A percentile compares a stretch with the other conserved stretches of the same genome.
Evolutionary conservation across 2,113 vertebrate species (phyloP).

Genomic region (Sinocyclocheilus rhinocerous): DNA sequence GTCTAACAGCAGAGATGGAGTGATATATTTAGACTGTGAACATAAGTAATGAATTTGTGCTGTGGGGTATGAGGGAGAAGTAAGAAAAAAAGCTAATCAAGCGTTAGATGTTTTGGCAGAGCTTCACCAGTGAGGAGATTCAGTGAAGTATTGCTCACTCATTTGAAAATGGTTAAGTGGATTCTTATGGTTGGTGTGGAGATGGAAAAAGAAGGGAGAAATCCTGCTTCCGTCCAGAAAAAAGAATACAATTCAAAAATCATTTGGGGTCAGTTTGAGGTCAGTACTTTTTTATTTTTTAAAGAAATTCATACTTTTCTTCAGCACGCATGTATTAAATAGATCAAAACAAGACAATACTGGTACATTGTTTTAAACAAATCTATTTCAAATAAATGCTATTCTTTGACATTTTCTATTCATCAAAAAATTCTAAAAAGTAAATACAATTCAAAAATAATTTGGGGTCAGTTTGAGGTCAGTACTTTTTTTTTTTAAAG

Average conservation of each 20-base stretch:
- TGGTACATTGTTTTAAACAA: background rate
- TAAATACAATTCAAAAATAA: background rate
- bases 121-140: constrained; percentile 7
- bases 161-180: constrained; percentile 49
- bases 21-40: constrained; percentile 48
- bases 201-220: background rate
- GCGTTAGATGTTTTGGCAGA: constrained; percentile 45
- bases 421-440: no score
- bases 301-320: background rate
- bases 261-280: background rate
- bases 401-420: background rate
- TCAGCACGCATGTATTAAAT: background rate
- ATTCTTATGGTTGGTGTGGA: constrained; percentile 12
- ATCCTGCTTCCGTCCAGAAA: background rate
- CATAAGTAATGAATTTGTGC: constrained; percentile 46
- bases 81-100: constrained; percentile 46
- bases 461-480: background rate
- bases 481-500: background rate
- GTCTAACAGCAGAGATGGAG: constrained; percentile 46
- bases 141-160: constrained; percentile 22
- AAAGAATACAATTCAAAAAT: background rate
- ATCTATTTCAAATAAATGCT: background rate
- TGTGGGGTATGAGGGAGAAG: constrained; percentile 28
- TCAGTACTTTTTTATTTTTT: no score
- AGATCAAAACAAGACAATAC: background rate